These are phyloP conservation scores for Drosophila stalkeri DNA, from an alignment of 2,888 invertebrate genomes.

Conservation along the genomic window DNA sequence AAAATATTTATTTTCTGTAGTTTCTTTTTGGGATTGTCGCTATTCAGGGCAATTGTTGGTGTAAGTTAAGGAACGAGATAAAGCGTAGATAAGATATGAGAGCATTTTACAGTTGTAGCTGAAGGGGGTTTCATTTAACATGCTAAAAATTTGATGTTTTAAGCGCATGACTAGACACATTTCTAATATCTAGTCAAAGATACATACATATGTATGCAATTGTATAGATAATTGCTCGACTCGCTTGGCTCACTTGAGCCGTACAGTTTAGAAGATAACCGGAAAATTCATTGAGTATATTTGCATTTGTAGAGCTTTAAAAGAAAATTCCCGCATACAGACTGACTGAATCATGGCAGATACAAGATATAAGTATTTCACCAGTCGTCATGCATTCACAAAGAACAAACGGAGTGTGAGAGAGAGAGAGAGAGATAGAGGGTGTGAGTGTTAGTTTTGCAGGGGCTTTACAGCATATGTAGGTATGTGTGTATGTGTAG, in stretches of 20 bases:
- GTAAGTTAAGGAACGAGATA: slow-evolving; percentile 25
- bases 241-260: background rate
- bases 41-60: slow-evolving; percentile 25
- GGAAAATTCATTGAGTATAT: slow-evolving; percentile 4
- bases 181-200: background rate
- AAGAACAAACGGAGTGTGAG: background rate
- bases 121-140: background rate
- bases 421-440: background rate
- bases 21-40: slow-evolving; percentile 13
- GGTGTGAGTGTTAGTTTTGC: background rate
- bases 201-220: too few species aligned
- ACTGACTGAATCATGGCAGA: slow-evolving; percentile 34
- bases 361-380: slow-evolving; percentile 19
- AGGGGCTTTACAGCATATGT: slow-evolving; percentile 9
- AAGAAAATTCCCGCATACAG: slow-evolving; percentile 17
- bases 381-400: background rate
- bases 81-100: slow-evolving; percentile 34
- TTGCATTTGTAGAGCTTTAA: background rate
- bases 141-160: slow-evolving; percentile 1
- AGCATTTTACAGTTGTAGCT: slow-evolving; percentile 10
- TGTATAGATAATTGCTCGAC: background rate
- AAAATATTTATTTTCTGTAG: background rate
- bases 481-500: background rate
- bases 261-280: background rate
- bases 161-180: slow-evolving; percentile 12